phyloP scores from a whole-genome alignment of 30 jellyfish, hydroid and myxozoan species.

The Nemopilema nomurai region DNA sequence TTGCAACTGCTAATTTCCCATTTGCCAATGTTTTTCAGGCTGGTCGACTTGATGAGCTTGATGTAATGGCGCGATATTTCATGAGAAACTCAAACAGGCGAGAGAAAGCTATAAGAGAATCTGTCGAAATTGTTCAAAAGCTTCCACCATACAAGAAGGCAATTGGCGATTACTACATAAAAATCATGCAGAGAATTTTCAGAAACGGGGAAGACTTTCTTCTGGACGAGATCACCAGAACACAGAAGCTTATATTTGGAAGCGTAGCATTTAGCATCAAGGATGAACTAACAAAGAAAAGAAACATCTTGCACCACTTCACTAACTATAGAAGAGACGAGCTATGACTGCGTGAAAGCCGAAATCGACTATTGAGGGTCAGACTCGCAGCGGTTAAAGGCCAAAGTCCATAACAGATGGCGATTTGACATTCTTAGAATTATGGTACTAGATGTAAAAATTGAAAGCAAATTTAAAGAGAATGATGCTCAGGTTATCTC shows the following conservation, averaged over 20 bases:
- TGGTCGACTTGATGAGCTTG: conserved; percentile 84
- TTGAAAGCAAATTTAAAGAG: neutral
- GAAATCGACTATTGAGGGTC: too few relatives aligned
- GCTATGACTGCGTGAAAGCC: too few relatives aligned
- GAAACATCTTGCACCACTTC: conserved; percentile 75
- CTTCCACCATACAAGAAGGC: conserved; percentile 77
- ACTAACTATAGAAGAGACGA: conserved; percentile 65
- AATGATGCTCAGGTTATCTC: too few relatives aligned
- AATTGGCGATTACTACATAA: conserved; percentile 79
- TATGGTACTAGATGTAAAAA: neutral
- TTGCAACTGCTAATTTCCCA: neutral
- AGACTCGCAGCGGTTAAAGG: too few relatives aligned
- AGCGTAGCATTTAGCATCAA: conserved; percentile 52
- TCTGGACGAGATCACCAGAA: conserved; percentile 70
- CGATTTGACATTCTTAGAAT: neutral
- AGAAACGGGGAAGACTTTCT: conserved; percentile 74
- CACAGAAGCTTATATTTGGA: conserved; percentile 67
- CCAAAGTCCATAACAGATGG: neutral
- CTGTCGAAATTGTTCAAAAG: conserved; percentile 63
- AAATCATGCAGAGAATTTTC: conserved; percentile 70
- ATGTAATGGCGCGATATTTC: conserved; percentile 74
- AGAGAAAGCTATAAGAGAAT: conserved; percentile 75
- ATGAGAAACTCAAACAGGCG: conserved; percentile 77
- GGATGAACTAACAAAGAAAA: conserved; percentile 72
- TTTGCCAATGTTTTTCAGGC: conserved; percentile 34